Conservation (phyloP, 2,113 vertebrate genomes). For the Odobenus rosmarus region DNA sequence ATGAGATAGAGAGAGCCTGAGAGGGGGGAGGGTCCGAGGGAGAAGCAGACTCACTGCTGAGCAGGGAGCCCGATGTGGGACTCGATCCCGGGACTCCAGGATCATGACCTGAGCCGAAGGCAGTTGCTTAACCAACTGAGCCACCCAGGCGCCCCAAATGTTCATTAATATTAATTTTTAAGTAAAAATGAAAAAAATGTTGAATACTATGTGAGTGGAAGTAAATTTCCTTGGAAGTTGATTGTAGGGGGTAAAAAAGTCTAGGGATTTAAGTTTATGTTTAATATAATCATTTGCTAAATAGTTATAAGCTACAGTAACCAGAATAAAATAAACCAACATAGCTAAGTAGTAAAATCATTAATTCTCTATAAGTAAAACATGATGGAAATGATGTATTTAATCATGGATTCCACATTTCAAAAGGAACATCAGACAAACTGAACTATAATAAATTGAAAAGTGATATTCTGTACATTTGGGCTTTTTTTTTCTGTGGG, state of each 20-base stretch:
- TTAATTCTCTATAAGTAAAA: background rate
- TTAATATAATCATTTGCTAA: background rate
- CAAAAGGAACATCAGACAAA: background rate
- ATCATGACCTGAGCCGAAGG: too few relatives aligned
- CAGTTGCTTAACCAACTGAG: too few relatives aligned
- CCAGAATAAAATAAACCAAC: background rate
- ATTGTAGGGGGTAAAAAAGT: background rate
- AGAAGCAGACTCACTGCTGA: too few relatives aligned
- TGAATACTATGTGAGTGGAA: background rate
- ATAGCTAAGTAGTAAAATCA: background rate
- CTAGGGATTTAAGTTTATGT: background rate
- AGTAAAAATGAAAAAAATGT: background rate
- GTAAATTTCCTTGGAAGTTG: background rate
- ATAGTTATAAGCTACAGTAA: background rate
- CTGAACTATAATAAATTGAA: background rate
- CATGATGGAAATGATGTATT: background rate
- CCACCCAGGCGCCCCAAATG: background rate
- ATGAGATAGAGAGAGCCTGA: too few relatives aligned
- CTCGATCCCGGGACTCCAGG: too few relatives aligned
- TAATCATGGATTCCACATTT: background rate
- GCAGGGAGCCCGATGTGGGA: too few relatives aligned
- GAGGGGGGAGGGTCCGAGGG: too few relatives aligned
- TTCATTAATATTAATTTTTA: conserved; percentile 29
- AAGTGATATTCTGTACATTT: background rate
- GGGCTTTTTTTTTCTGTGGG: background rate